Evolutionary conservation across 2,888 invertebrate species (phyloP).

Genomic region (Cephus pygmeus): DNA sequence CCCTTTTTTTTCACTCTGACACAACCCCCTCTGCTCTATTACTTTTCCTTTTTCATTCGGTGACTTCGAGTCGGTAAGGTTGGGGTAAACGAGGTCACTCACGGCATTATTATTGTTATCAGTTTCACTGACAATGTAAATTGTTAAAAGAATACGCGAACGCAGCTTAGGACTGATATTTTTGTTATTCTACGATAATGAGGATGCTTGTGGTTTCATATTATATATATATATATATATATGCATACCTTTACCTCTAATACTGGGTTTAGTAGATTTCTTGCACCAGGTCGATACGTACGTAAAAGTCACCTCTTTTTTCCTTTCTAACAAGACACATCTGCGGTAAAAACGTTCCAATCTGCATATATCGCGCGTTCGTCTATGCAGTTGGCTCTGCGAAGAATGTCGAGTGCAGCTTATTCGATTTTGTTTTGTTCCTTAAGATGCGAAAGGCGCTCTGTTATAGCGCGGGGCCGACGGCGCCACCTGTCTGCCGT

Average conservation of each 20-base stretch:
- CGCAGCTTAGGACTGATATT: neutral
- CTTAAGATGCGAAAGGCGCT: neutral
- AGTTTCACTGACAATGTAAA: neutral
- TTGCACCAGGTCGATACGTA: neutral
- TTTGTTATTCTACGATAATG: neutral
- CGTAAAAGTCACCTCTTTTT: neutral
- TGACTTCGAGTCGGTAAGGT: neutral
- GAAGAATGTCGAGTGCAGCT: neutral
- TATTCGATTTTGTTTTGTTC: neutral
- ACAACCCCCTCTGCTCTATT: neutral
- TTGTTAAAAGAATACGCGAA: neutral
- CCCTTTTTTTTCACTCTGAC: neutral
- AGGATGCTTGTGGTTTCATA: neutral
- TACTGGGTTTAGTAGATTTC: neutral
- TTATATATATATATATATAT: neutral
- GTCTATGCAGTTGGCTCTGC: neutral
- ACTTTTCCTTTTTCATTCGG: neutral
- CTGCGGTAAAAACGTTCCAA: neutral
- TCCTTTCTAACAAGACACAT: neutral
- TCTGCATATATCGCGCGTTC: neutral
- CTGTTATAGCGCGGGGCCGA: constrained; percentile 11
- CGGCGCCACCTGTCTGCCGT: constrained; percentile 37
- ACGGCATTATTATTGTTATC: neutral
- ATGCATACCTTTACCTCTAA: neutral
- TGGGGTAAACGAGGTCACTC: neutral